Evolutionary conservation across 2,113 vertebrate species (phyloP), one percentile per base, ranked within the genome.

Genomic region (Tyto alba): DNA sequence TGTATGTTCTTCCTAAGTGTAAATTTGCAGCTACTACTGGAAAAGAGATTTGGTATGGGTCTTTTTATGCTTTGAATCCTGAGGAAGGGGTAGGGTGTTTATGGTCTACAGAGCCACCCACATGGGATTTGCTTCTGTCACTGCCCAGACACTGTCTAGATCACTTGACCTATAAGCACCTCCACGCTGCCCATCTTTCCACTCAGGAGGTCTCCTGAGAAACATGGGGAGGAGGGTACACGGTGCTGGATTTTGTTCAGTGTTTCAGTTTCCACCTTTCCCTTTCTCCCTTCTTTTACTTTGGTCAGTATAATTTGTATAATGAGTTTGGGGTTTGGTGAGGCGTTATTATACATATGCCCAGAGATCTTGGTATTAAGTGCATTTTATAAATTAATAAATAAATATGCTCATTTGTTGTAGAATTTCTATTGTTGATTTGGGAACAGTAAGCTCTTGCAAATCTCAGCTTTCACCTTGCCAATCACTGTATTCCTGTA

Each of bases 391-490:
- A 94, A 96, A 96, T 92, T 91, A 97, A 96, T 95, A 96, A 97
- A 95, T 93, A 96, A 97, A 97, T 93, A 85, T 94, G 91, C 69
- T 93, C 92, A 26, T 97, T 98, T 97, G 92, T 95, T 97, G 91
- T 90, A 95, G 96, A 79, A 94, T 97, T 95, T 97, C 94, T 95
- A 96, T 96, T 97, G 98, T 97, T 97, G 97, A 93, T 95, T 96
- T 97, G 98, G 97, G 98, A 98, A 91, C 88, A 97, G 95, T 68
- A 94, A 96, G 97, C 95, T 95, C 96, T 97, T 93, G 88, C 94
- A 96, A 97, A 97, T 97, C 93, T 97, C 96, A 81, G 97, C 96
- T 96, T 98, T 98, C 98, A 98, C 98, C 98, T 98, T 98, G 98
- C 98, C 98, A 98, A 97, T 98, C 98, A 96, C 94, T 84, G 90